Percentiles rank a stretch among this genome's conserved stretches.
Conservation (phyloP, 2,113 vertebrate species). For the Struthidea cinerea region DNA sequence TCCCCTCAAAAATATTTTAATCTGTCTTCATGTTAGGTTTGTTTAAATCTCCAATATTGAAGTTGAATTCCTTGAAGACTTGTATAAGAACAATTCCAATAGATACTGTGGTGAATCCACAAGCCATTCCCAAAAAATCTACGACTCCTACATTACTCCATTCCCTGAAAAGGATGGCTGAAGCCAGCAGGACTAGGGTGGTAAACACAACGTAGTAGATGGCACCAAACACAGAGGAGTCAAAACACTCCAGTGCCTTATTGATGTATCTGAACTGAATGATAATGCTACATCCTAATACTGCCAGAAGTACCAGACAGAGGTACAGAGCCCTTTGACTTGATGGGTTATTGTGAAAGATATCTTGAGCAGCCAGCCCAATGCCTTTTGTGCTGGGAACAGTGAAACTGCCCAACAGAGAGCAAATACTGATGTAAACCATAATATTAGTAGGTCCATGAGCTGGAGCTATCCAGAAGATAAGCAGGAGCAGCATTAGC, state of each 20-base stretch:
- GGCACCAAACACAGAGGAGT: constrained; percentile 89
- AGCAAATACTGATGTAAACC: constrained; percentile 95
- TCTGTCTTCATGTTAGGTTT: constrained; percentile 76
- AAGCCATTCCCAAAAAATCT: constrained; percentile 87
- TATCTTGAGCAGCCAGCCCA: constrained; percentile 86
- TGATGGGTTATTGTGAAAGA: constrained; percentile 75
- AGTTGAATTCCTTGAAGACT: constrained; percentile 86
- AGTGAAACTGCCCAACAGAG: constrained; percentile 92
- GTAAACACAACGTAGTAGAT: constrained; percentile 96
- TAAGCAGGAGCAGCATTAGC: constrained; percentile 84
- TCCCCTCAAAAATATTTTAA: constrained; percentile 46
- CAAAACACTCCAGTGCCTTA: constrained; percentile 89
- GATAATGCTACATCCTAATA: constrained; percentile 86
- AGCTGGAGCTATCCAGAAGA: constrained; percentile 86
- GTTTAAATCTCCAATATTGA: constrained; percentile 80
- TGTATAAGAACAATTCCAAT: constrained; percentile 89
- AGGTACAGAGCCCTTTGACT: constrained; percentile 79
- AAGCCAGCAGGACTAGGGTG: constrained; percentile 84
- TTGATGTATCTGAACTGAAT: constrained; percentile 95
- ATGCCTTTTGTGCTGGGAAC: constrained; percentile 96
- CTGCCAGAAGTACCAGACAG: constrained; percentile 82
- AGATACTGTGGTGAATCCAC: constrained; percentile 85
- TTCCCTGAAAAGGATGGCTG: constrained; percentile 91
- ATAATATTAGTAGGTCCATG: constrained; percentile 89
- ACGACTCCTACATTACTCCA: constrained; percentile 84